Evolutionary conservation across 1,140 invertebrate genomes (phyloP), one percentile per base, ranked within the genome.

Genomic region (Trichoplusia ni): DNA sequence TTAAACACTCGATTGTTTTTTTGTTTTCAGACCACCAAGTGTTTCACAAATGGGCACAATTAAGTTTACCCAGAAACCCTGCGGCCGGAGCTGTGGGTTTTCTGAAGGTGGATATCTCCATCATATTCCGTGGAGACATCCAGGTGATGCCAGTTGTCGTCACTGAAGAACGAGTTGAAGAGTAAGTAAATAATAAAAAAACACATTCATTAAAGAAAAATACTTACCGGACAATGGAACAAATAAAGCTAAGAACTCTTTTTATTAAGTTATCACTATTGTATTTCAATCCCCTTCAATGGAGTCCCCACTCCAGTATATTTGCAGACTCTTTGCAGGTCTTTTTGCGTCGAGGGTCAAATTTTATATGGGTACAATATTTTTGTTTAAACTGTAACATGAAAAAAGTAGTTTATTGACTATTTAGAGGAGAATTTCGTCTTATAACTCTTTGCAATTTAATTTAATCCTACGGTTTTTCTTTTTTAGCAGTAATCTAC

Each of bases 41-140:
- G 75, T 94, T 94, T 75, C 94, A 95, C 71, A 96, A 96, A 90
- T 97, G 96, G 96, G 95, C 94, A 0, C 92, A 95, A 77, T 78
- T 97, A 42, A 93, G 90, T 8, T 92, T 95, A 71, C 93, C 95
- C 0, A 94, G 94, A 63, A 93, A 95, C 63, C 88, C 93, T 1
- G 86, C 91, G 1, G 91, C 90, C 5, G 93, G 93, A 2, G 91
- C 94, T 4, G 94, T 94, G 72, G 96, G 96, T 18, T 97, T 95
- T 77, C 83, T 97, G 0, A 96, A 96, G 86, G 94, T 95, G 67
- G 95, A 96, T 75, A 93, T 97, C 23, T 92, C 92, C 13, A 93
- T 96, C 16, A 92, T 94, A 29, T 92, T 92, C 4, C 94, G 94
- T 87, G 95, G 94, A 1, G 93, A 94, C 72, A 89, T 90, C n/a